Conservation (phyloP, 2,888 invertebrate species). For the Byasa hedistus region DNA sequence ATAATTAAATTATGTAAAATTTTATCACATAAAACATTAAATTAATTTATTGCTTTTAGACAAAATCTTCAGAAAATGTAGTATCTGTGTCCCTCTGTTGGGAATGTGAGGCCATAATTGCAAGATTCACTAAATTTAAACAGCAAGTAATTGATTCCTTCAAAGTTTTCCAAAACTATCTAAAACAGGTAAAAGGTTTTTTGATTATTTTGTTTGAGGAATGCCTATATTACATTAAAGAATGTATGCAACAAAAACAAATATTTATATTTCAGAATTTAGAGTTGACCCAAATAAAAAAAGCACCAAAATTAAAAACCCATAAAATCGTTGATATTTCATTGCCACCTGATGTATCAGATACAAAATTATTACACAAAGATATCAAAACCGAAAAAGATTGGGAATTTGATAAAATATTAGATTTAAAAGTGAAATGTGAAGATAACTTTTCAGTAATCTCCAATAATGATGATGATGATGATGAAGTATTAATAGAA, state of each 20-base stretch:
- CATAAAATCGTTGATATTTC: conserved; percentile 19
- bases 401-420: conserved; percentile 10
- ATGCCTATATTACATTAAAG: not conserved
- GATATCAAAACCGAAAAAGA: conserved; percentile 27
- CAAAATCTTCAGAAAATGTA: conserved; percentile 30
- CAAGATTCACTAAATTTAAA: conserved; percentile 50
- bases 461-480: conserved; percentile 40
- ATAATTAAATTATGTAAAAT: too few relatives aligned
- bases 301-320: conserved; percentile 2
- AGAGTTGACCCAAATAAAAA: conserved; percentile 12
- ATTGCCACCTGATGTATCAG: not conserved
- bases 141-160: conserved; percentile 49
- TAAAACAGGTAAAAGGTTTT: conserved; percentile 17
- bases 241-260: not conserved
- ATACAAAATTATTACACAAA: conserved; percentile 6
- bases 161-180: conserved; percentile 37
- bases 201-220: not conserved
- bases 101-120: conserved; percentile 55
- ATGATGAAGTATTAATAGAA: conserved; percentile 38
- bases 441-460: conserved; percentile 26
- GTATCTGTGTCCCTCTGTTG: conserved; percentile 52
- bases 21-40: too few relatives aligned
- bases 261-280: conserved; percentile 11
- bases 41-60: conserved; percentile 33
- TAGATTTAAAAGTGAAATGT: conserved; percentile 33